Percentiles rank a stretch among this genome's conserved stretches.
Conservation (phyloP, 2,797 vertebrate genomes). For the Lagocephalus sceleratus region DNA sequence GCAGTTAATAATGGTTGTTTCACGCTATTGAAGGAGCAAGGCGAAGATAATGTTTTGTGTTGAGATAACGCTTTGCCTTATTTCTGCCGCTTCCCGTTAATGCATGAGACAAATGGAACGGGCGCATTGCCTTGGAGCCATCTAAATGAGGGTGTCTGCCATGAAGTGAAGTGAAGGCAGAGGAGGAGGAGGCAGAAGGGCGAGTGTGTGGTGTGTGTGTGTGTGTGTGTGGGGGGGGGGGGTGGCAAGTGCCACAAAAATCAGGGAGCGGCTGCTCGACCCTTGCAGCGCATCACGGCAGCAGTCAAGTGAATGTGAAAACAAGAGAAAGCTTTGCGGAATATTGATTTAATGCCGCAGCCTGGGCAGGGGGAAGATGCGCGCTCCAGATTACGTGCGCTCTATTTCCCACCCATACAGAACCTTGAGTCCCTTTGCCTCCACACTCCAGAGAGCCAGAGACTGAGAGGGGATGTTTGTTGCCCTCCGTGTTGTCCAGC, state of each 20-base stretch:
- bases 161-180: slow-evolving; percentile 44
- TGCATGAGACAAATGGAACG: slow-evolving; percentile 59
- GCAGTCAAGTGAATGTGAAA: slow-evolving; percentile 88
- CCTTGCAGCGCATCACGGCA: slow-evolving; percentile 83
- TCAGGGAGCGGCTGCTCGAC: slow-evolving; percentile 76
- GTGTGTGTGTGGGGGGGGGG: neutral
- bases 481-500: slow-evolving; percentile 47
- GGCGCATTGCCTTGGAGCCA: slow-evolving; percentile 65
- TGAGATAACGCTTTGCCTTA: slow-evolving; percentile 58
- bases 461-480: slow-evolving; percentile 40
- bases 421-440: slow-evolving; percentile 81
- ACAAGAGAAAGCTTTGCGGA: slow-evolving; percentile 88
- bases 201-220: neutral
- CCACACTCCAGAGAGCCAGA: slow-evolving; percentile 57
- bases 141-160: slow-evolving; percentile 68
- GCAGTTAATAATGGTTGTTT: slow-evolving; percentile 67
- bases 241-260: slow-evolving; percentile 74
- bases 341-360: slow-evolving; percentile 93
- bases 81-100: slow-evolving; percentile 63
- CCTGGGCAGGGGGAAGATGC: slow-evolving; percentile 84
- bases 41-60: slow-evolving; percentile 63
- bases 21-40: slow-evolving; percentile 52
- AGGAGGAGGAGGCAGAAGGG: slow-evolving; percentile 28
- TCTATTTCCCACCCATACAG: slow-evolving; percentile 83
- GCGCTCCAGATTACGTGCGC: slow-evolving; percentile 86